Percentiles rank a stretch among this genome's conserved stretches.
These are phyloP conservation scores for Tiliqua scincoides DNA, from an alignment of 2,113 vertebrate genomes.

Conservation along the genomic window DNA sequence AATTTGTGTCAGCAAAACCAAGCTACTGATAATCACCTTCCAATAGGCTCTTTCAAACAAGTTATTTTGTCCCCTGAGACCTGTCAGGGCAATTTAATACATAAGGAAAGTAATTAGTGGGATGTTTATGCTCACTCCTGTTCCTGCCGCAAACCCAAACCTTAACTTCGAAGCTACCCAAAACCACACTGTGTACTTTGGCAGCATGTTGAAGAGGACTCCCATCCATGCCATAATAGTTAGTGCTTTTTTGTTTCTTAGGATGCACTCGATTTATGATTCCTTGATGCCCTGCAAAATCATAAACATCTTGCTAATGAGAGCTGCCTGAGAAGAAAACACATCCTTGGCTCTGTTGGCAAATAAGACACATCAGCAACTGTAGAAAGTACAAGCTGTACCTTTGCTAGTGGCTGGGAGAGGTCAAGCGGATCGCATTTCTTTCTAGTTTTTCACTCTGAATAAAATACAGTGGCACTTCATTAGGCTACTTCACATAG, in stretches of 20 bases:
- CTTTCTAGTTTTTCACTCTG: constrained; percentile 14
- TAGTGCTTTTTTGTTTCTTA: constrained; percentile 21
- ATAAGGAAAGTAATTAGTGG: constrained; percentile 51
- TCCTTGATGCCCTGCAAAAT: neutral
- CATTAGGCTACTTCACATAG: neutral
- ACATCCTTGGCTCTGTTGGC: neutral
- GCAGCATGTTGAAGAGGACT: constrained; percentile 14
- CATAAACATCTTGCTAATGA: constrained; percentile 42
- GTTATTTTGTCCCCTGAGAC: constrained; percentile 13
- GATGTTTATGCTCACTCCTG: constrained; percentile 52
- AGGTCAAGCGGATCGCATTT: constrained; percentile 6
- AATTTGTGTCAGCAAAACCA: constrained; percentile 30
- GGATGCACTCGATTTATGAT: neutral
- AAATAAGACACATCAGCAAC: neutral
- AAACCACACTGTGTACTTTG: constrained; percentile 26
- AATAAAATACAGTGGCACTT: constrained; percentile 15
- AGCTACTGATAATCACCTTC: constrained; percentile 24
- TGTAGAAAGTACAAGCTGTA: constrained; percentile 2
- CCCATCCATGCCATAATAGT: neutral
- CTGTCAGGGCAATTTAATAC: constrained; percentile 42
- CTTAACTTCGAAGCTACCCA: constrained; percentile 8
- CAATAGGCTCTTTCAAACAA: constrained; percentile 13
- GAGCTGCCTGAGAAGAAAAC: constrained; percentile 14
- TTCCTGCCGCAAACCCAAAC: constrained; percentile 23
- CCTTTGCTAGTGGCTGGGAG: constrained; percentile 21